phyloP scores from a whole-genome alignment of 1,140 invertebrate genomes.

The Cyphomyrmex costatus region DNA sequence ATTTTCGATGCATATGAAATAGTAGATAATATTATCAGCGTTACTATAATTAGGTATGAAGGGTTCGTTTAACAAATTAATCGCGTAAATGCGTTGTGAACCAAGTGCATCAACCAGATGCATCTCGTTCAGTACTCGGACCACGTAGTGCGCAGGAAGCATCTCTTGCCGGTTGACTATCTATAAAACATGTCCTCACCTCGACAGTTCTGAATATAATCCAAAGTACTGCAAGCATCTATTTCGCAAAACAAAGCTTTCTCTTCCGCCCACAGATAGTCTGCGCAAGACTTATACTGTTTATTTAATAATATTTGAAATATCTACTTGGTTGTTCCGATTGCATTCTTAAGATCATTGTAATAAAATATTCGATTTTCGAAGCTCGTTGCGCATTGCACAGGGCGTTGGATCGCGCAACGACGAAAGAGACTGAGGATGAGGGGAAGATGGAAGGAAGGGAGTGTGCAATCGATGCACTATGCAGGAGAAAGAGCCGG shows the following conservation, averaged over 20 bases:
- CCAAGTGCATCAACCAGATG: not conserved
- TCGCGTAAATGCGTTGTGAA: not conserved
- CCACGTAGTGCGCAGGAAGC: constrained; percentile 40
- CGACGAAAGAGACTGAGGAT: constrained; percentile 2
- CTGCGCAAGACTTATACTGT: not conserved
- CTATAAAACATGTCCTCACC: constrained; percentile 54
- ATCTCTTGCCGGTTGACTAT: constrained; percentile 26
- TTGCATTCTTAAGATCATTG: constrained; percentile 37
- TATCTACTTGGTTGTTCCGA: constrained; percentile 35
- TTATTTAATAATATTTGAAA: constrained; percentile 59
- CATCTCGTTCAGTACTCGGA: not conserved
- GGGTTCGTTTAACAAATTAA: constrained; percentile 31
- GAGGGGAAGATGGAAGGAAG: not conserved
- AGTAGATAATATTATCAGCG: constrained; percentile 1
- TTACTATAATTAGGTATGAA: constrained; percentile 1
- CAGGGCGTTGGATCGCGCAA: constrained; percentile 24
- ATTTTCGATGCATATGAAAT: not conserved
- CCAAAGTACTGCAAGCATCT: constrained; percentile 28
- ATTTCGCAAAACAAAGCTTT: constrained; percentile 46
- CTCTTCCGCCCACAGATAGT: not conserved
- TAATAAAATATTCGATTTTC: constrained; percentile 58
- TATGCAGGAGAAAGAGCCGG: not conserved
- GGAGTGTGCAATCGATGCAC: constrained; percentile 46
- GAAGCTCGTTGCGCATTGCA: constrained; percentile 59
- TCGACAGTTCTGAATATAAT: constrained; percentile 31